Evolutionary conservation across 2,888 invertebrate genomes (phyloP).

Genomic region (Temnothorax rugatulus): DNA sequence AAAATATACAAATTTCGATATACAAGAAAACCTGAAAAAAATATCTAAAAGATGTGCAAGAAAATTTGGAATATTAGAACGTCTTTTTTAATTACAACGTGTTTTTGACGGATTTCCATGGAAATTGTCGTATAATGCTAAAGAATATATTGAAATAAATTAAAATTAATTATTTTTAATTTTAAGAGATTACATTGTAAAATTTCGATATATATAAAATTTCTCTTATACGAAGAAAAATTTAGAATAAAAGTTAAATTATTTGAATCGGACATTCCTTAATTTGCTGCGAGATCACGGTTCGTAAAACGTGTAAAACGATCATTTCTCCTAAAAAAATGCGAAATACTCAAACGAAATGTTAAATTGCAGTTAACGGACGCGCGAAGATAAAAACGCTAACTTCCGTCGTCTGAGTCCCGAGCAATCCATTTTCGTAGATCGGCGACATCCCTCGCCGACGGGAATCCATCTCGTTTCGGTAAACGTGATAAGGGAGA

Average conservation of each 20-base stretch:
- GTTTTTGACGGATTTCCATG: not conserved
- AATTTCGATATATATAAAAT: too few species aligned
- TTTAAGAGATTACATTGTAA: not conserved
- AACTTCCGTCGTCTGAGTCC: not conserved
- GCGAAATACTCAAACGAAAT: not conserved
- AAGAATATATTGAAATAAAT: not conserved
- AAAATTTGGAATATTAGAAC: not conserved
- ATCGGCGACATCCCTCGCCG: constrained; percentile 9
- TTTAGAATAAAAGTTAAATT: not conserved
- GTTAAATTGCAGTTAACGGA: constrained; percentile 16
- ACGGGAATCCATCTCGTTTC: constrained; percentile 34
- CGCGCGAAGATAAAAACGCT: not conserved
- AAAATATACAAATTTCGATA: constrained; percentile 27
- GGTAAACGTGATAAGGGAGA: constrained; percentile 42
- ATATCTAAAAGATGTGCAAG: not conserved
- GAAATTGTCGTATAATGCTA: not conserved
- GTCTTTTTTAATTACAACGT: not conserved
- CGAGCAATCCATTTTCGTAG: constrained; percentile 32
- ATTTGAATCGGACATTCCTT: not conserved
- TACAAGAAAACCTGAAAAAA: not conserved
- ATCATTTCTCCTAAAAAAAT: not conserved
- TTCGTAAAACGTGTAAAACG: not conserved
- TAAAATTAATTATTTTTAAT: not conserved
- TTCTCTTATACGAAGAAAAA: not conserved
- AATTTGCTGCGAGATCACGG: not conserved